A percentile compares a stretch with the other conserved stretches of the same genome.
These are phyloP conservation scores for Dinoponera quadriceps DNA, from an alignment of 1,140 invertebrate species.

Conservation along the genomic window DNA sequence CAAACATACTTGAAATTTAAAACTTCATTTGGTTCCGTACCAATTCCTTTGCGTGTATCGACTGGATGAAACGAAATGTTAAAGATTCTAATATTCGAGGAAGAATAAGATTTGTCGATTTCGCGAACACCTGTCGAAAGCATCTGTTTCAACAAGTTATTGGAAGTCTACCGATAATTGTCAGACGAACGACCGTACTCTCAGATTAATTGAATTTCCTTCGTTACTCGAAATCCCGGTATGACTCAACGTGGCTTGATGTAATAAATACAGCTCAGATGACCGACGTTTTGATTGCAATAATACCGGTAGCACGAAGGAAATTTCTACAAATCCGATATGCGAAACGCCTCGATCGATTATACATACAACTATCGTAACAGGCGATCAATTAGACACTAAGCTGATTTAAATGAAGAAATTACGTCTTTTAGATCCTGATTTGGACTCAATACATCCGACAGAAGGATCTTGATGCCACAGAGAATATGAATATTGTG, in stretches of 20 bases:
- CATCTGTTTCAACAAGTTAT: constrained; percentile 61
- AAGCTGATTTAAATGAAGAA: neutral
- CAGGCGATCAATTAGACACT: constrained; percentile 8
- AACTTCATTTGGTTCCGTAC: neutral
- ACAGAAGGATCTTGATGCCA: neutral
- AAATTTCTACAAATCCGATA: constrained; percentile 26
- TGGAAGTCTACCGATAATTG: constrained; percentile 51
- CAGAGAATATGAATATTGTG: constrained; percentile 21
- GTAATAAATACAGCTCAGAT: constrained; percentile 16
- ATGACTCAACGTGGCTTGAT: neutral
- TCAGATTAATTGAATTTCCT: constrained; percentile 49
- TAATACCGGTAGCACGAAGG: neutral
- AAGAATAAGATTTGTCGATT: constrained; percentile 6
- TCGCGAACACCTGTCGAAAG: constrained; percentile 29
- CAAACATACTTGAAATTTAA: neutral
- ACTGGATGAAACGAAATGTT: constrained; percentile 24
- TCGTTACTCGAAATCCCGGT: constrained; percentile 35
- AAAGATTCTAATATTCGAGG: constrained; percentile 12
- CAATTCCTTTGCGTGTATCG: neutral
- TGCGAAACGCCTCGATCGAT: neutral
- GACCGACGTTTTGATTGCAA: neutral
- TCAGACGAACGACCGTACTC: constrained; percentile 44
- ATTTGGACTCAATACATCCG: neutral
- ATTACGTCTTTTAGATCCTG: neutral
- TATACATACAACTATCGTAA: neutral